phyloP scores from a whole-genome alignment of 1,140 invertebrate species.

The Aricia agestis region DNA sequence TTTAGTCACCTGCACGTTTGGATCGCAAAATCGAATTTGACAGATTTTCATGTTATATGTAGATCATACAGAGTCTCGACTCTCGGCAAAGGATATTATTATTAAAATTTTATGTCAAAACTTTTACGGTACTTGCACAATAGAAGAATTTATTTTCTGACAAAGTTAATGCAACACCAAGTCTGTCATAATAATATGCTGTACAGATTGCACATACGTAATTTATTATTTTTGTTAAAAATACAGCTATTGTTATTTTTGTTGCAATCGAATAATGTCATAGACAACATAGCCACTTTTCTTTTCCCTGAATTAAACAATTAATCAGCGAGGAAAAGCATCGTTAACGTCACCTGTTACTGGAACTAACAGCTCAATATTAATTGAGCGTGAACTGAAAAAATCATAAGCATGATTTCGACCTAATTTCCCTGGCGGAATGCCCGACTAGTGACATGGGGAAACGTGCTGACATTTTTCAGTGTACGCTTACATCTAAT shows the following conservation, averaged over 20 bases:
- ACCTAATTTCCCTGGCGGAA: conserved; percentile 2
- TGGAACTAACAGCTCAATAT: conserved; percentile 1
- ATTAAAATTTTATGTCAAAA: too few relatives aligned
- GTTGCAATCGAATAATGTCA: neutral
- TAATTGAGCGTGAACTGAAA: neutral
- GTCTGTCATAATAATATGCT: too few relatives aligned
- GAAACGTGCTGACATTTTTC: conserved; percentile 5
- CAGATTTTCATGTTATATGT: too few relatives aligned
- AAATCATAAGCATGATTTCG: conserved; percentile 11
- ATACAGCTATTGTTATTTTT: neutral
- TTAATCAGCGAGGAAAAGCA: neutral
- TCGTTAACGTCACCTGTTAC: conserved; percentile 7
- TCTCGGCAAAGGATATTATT: too few relatives aligned
- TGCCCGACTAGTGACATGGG: neutral
- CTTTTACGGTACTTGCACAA: too few relatives aligned
- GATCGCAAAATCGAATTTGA: too few relatives aligned
- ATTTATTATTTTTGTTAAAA: neutral
- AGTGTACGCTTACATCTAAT: neutral
- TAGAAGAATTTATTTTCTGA: too few relatives aligned
- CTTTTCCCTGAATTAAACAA: neutral
- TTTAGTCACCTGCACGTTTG: too few relatives aligned
- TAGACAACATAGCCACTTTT: neutral
- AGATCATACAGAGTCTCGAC: too few relatives aligned
- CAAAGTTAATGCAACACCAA: too few relatives aligned
- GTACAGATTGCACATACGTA: too few relatives aligned